Percentiles rank a stretch among this genome's conserved stretches.
Evolutionary conservation across 2,797 vertebrate genomes (phyloP).

Genomic region (Dendrocincla tyrannina): DNA sequence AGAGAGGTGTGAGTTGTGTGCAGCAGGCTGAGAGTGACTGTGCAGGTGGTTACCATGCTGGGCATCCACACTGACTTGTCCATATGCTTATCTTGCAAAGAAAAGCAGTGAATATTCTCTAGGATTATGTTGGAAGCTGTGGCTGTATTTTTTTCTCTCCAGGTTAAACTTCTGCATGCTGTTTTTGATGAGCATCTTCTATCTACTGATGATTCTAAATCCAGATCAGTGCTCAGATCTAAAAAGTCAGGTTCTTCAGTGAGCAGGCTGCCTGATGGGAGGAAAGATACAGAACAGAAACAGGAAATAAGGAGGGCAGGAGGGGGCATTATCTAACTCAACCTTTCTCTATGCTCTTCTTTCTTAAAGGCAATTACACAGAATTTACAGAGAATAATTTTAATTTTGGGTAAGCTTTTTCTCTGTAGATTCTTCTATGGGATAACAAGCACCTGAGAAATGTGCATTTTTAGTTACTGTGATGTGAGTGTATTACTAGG

Average conservation of each 20-base stretch:
- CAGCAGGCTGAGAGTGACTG: fast-evolving
- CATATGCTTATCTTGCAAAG: neutral
- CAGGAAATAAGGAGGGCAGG: neutral
- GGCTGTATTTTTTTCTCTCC: neutral
- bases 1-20: neutral
- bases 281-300: neutral
- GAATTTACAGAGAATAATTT: neutral
- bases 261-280: neutral
- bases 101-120: neutral
- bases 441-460: neutral
- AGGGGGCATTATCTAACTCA: neutral
- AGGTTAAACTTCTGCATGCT: neutral
- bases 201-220: neutral
- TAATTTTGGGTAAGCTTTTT: neutral
- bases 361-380: neutral
- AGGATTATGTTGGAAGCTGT: neutral
- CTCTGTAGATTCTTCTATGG: neutral
- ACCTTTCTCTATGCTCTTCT: neutral
- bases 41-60: neutral
- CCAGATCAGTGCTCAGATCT: neutral
- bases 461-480: neutral
- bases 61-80: neutral
- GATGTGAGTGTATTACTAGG: fast-evolving
- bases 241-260: neutral
- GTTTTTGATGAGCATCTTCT: neutral